phyloP scores from a whole-genome alignment of 2,888 invertebrate genomes.

The Trichogramma evanescens region DNA sequence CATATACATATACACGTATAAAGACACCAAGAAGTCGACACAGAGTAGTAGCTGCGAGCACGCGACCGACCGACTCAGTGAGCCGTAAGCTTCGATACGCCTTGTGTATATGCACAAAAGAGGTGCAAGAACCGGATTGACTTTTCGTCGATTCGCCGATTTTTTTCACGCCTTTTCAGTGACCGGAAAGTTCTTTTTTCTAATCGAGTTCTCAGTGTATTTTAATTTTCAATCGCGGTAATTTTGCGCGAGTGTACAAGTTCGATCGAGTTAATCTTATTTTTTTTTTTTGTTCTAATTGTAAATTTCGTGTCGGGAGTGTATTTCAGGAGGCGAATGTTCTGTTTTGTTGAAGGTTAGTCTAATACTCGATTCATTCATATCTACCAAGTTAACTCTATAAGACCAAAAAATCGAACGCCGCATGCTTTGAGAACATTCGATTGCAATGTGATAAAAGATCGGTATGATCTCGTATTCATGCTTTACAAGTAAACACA shows the following conservation, averaged over 20 bases:
- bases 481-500: too few relatives aligned
- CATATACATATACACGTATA: too few relatives aligned
- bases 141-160: neutral
- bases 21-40: too few relatives aligned
- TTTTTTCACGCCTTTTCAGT: neutral
- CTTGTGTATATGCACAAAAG: neutral
- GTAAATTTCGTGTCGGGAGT: neutral
- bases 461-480: too few relatives aligned
- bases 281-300: neutral
- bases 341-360: conserved; percentile 12
- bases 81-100: conserved; percentile 18
- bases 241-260: too few relatives aligned
- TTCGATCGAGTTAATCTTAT: too few relatives aligned
- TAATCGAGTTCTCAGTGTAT: neutral
- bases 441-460: too few relatives aligned
- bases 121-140: neutral
- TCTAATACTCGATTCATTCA: neutral
- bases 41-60: too few relatives aligned
- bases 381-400: too few relatives aligned
- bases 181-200: neutral
- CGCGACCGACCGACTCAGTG: conserved; percentile 16
- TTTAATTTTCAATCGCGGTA: neutral
- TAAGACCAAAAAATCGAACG: too few relatives aligned
- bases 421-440: too few relatives aligned
- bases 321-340: conserved; percentile 4